A percentile compares a stretch with the other conserved stretches of the same genome.
Evolutionary conservation across 2,888 invertebrate species (phyloP).

Genomic region (Bombylius major): DNA sequence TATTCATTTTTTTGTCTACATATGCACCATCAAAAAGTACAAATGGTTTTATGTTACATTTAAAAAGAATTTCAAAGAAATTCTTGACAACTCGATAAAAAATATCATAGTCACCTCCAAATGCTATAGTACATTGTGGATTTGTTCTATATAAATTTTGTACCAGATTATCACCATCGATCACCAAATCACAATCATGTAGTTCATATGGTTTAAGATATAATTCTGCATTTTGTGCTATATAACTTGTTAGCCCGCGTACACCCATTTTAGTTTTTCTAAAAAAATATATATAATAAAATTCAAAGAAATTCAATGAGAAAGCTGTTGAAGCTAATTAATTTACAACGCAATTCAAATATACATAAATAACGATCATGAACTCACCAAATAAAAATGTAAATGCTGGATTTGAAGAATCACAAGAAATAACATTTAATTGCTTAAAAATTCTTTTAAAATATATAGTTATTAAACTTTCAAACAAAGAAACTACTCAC

Average conservation of each 20-base stretch:
- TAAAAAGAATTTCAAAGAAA: constrained; percentile 56
- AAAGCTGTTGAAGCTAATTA: no score
- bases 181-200: constrained; percentile 29
- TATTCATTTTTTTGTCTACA: constrained; percentile 56
- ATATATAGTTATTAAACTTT: no score
- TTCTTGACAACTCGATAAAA: constrained; percentile 49
- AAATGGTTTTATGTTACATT: constrained; percentile 57
- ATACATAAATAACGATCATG: no score
- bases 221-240: constrained; percentile 49
- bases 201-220: constrained; percentile 52
- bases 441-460: no score
- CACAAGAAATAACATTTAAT: no score
- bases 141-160: constrained; percentile 53
- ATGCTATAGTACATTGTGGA: constrained; percentile 52
- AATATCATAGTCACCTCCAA: constrained; percentile 77
- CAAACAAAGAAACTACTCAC: no score
- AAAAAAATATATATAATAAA: no score
- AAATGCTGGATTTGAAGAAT: no score
- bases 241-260: constrained; percentile 69
- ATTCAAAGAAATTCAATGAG: no score
- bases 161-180: constrained; percentile 70
- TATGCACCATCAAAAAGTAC: constrained; percentile 73
- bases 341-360: no score
- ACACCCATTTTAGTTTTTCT: constrained; percentile 55
- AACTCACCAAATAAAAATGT: no score